A percentile compares a stretch with the other conserved stretches of the same genome.
Conservation (phyloP, 2,888 invertebrate genomes). For the Lepidonotus clava region DNA sequence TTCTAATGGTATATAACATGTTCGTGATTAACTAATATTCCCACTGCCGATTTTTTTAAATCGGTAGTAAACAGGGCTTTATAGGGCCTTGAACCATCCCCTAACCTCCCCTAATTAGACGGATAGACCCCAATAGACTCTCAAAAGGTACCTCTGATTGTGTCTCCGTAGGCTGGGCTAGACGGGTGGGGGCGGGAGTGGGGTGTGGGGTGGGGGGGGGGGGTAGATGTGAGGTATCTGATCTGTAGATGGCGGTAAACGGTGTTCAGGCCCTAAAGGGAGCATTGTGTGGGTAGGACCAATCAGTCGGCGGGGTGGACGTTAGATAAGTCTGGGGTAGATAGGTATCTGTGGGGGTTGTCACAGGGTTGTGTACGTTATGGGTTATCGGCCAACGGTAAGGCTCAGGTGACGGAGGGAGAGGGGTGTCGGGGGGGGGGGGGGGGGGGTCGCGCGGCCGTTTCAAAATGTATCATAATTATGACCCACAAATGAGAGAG, state of each 20-base stretch:
- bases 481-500: not conserved
- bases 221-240: not conserved
- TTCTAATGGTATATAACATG: too few species aligned
- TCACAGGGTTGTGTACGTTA: too few species aligned
- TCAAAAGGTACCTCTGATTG: too few species aligned
- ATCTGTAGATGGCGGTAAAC: not conserved
- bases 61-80: too few species aligned
- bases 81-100: too few species aligned
- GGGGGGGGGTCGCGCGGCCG: too few species aligned
- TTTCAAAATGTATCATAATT: not conserved
- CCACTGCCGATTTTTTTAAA: too few species aligned
- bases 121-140: too few species aligned
- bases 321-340: not conserved
- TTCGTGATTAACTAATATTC: too few species aligned
- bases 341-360: slow-evolving; percentile 16
- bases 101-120: not conserved
- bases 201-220: not conserved
- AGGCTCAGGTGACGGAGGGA: not conserved
- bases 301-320: not conserved
- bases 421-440: not conserved
- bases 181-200: not conserved
- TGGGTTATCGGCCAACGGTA: not conserved
- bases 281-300: not conserved
- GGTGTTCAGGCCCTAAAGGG: not conserved
- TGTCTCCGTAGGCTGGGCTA: not conserved